Base-by-base conservation (phyloP, 2,113 vertebrate genomes). In the Halichoerus grypus region DNA sequence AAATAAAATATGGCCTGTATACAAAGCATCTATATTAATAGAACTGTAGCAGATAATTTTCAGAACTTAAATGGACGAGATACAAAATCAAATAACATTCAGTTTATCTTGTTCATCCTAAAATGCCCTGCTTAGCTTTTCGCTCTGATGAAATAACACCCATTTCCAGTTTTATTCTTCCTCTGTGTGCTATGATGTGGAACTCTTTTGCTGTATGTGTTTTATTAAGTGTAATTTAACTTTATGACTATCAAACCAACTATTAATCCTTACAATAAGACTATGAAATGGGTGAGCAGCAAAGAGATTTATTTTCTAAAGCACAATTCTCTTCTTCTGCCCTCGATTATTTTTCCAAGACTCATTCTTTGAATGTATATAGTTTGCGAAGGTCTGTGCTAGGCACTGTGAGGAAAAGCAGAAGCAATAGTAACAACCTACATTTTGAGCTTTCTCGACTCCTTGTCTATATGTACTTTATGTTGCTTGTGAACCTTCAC, bases 181-280 rank as follows among this genome's bases (percentile, higher is more conserved):
- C 96, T 96, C 1, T 0, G 63, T 92, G 87, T 92, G 91, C 97
- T 88, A 59, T 91, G 96, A 91, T 93, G 92, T 85, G 79, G 92
- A 96, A 93, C 88, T 80, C 84, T 83, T 94, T 94, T 71, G 91
- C 97, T 92, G 83, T 96, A 9, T 87, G 95, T 95, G 91, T 98
- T 97, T 97, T 97, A 98, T 98, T 96, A 97, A 97, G 96, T 88
- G 69, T 97, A 89, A 95, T 98, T 98, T 97, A 95, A 89, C 97
- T 95, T 98, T 96, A 98, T 96, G 95, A 83, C 94, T 97, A 94
- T 86, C 97, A 97, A 95, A 91, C 95, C 88, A 90, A 91, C 96
- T 71, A 93, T 96, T 96, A 98, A 97, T 98, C 91, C 93, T 97
- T 95, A 94, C 77, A 81, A 84, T 94, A 91, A 97, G 88, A 84